These are phyloP conservation scores for Pomacea canaliculata DNA, from an alignment of 2,888 invertebrate species.

Conservation along the genomic window DNA sequence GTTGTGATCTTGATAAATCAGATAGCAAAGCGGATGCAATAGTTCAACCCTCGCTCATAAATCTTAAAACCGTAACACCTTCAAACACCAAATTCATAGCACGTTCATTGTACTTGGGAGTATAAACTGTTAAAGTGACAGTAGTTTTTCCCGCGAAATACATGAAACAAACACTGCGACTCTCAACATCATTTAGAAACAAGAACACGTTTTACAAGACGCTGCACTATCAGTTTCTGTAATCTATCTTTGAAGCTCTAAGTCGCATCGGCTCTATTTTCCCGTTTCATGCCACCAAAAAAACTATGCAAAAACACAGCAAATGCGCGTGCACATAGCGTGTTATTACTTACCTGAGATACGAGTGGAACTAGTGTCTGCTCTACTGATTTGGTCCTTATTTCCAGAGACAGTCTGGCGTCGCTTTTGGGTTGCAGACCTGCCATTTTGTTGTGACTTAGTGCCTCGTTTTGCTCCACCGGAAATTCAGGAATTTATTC, in stretches of 20 bases:
- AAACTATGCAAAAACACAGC: no score
- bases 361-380: conserved; percentile 92
- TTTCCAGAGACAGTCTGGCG: conserved; percentile 76
- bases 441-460: conserved; percentile 54
- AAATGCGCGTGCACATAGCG: no score
- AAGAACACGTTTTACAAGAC: no score
- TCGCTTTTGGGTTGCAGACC: conserved; percentile 51
- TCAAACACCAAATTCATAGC: background rate
- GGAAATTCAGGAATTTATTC: conserved; percentile 13
- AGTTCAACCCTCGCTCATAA: background rate
- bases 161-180: no score
- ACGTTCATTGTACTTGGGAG: background rate
- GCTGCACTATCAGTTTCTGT: no score
- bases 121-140: background rate
- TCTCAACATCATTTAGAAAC: no score
- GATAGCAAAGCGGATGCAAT: no score
- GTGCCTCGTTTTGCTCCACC: conserved; percentile 26
- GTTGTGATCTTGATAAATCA: conserved; percentile 82
- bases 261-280: no score
- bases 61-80: background rate
- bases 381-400: conserved; percentile 94
- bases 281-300: no score
- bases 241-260: no score
- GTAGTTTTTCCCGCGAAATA: no score
- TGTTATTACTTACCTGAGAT: conserved; percentile 82